A percentile compares a stretch with the other conserved stretches of the same genome.
Evolutionary conservation across 2,888 invertebrate species (phyloP).

Genomic region (Brachycybe producta): DNA sequence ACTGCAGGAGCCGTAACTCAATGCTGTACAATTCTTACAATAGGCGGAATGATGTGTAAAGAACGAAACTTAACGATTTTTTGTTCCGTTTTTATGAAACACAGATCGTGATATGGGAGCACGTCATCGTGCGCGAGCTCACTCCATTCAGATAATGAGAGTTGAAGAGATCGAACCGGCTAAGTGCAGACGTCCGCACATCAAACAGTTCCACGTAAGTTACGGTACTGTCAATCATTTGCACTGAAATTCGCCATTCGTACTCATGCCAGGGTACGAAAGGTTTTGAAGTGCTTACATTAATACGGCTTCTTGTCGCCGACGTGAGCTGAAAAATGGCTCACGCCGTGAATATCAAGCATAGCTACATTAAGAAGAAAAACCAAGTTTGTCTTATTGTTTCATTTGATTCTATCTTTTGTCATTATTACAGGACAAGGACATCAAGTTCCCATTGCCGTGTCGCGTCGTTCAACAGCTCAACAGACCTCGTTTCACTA

Average conservation of each 20-base stretch:
- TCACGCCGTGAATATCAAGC: slow-evolving; percentile 4
- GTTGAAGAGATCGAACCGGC: slow-evolving; percentile 80
- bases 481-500: slow-evolving; percentile 41
- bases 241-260: background rate
- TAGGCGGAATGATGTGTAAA: background rate
- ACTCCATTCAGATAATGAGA: slow-evolving; percentile 95
- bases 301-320: slow-evolving; percentile 7
- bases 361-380: too few relatives aligned
- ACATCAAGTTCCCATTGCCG: slow-evolving; percentile 92
- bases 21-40: slow-evolving; percentile 49
- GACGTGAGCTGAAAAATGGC: background rate
- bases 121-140: slow-evolving; percentile 92
- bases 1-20: slow-evolving; percentile 94
- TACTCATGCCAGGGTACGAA: background rate
- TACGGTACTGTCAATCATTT: background rate
- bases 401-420: background rate
- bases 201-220: slow-evolving; percentile 89
- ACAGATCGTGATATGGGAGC: slow-evolving; percentile 91
- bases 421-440: slow-evolving; percentile 50
- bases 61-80: background rate
- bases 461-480: slow-evolving; percentile 40
- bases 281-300: background rate
- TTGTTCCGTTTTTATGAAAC: slow-evolving; percentile 4
- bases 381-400: background rate
- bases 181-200: slow-evolving; percentile 82